phyloP scores from a whole-genome alignment of 2,113 vertebrate species.

The Centrocercus urophasianus region DNA sequence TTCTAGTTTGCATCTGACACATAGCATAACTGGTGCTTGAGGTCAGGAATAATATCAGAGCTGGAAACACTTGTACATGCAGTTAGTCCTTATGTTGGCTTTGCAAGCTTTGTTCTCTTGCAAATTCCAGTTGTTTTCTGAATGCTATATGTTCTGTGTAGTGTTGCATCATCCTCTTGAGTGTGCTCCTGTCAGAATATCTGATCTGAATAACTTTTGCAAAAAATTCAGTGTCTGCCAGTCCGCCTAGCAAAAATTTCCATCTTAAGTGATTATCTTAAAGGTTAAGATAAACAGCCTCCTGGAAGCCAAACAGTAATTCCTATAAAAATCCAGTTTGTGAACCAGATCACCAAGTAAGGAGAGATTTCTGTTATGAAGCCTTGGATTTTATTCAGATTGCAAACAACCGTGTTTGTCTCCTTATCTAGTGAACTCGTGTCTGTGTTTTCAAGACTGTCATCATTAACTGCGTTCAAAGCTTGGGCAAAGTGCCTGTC shows the following conservation, averaged over 20 bases:
- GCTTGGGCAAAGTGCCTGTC: background rate
- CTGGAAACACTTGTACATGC: background rate
- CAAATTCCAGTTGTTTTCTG: background rate
- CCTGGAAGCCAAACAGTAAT: background rate
- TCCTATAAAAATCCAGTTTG: background rate
- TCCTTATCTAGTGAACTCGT: background rate
- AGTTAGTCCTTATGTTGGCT: background rate
- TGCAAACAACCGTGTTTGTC: background rate
- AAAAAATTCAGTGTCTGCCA: background rate
- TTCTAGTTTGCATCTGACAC: background rate
- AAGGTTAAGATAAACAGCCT: background rate
- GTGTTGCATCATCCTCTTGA: background rate
- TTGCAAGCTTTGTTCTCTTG: background rate
- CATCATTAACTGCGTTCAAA: background rate
- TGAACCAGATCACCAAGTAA: background rate
- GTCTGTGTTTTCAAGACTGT: background rate
- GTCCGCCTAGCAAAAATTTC: background rate
- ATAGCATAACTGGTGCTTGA: background rate
- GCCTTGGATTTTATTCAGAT: background rate
- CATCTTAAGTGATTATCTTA: background rate
- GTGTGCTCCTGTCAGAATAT: background rate
- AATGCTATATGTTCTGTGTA: background rate
- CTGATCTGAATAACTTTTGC: background rate
- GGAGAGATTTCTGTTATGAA: background rate
- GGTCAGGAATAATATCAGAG: background rate